Evolutionary conservation across 2,113 vertebrate genomes (phyloP).

Genomic region (Alethe diademata): DNA sequence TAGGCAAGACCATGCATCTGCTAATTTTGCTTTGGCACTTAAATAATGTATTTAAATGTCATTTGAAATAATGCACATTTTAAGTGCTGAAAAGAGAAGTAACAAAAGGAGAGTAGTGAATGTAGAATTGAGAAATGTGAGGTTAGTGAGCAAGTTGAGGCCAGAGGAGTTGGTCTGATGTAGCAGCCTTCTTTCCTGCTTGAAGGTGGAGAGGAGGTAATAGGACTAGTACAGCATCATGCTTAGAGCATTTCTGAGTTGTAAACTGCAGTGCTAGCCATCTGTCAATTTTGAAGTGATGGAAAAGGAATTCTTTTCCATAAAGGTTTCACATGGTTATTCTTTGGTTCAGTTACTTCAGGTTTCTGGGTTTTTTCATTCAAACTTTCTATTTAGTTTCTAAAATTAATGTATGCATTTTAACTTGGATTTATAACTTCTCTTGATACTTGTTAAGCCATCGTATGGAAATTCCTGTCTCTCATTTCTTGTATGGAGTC

Average conservation of each 20-base stretch:
- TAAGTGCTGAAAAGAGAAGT: not conserved
- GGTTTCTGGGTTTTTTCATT: not conserved
- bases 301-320: not conserved
- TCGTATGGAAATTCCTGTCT: not conserved
- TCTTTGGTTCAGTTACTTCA: not conserved
- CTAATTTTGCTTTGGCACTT: not conserved
- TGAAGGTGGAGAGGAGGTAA: not conserved
- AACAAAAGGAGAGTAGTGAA: not conserved
- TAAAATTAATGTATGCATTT: not conserved
- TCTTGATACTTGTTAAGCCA: not conserved
- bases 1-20: not conserved
- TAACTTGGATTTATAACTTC: not conserved
- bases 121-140: not conserved
- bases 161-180: rapidly evolving
- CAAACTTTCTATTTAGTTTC: not conserved
- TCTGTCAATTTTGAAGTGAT: not conserved
- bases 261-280: not conserved
- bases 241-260: not conserved
- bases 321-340: not conserved
- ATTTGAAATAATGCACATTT: not conserved
- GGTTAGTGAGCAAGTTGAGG: not conserved
- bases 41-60: not conserved
- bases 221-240: not conserved
- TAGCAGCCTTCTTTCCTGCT: not conserved
- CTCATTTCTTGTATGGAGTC: not conserved